Percentiles rank a stretch among this genome's conserved stretches.
Evolutionary conservation across 2,797 vertebrate genomes (phyloP).

Genomic region (Myripristis jacobus): DNA sequence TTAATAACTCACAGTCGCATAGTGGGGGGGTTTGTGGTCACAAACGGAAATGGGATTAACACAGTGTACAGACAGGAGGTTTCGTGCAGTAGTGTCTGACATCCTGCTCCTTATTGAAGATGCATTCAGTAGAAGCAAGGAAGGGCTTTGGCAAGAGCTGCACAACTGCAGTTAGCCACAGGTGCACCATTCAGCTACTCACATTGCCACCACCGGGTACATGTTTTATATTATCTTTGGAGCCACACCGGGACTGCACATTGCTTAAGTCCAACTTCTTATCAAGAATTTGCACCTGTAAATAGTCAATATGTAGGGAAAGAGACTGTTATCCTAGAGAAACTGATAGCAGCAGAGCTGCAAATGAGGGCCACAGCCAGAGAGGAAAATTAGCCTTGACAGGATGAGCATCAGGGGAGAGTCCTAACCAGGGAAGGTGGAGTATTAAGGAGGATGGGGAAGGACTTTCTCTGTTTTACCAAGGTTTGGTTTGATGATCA

Average conservation of each 20-base stretch:
- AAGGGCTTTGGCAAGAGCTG: constrained; percentile 22
- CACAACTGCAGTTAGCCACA: constrained; percentile 23
- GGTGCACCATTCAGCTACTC: constrained; percentile 67
- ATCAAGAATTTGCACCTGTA: constrained; percentile 84
- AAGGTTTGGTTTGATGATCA: constrained; percentile 60
- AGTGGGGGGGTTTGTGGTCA: constrained; percentile 30
- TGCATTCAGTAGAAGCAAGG: constrained; percentile 59
- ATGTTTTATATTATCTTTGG: constrained; percentile 98
- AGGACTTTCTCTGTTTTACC: neutral
- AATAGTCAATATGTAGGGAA: constrained; percentile 65
- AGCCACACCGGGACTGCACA: constrained; percentile 89
- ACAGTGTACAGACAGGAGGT: constrained; percentile 50
- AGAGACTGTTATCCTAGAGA: constrained; percentile 63
- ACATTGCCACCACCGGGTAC: constrained; percentile 86
- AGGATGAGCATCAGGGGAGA: constrained; percentile 23
- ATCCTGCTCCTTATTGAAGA: constrained; percentile 51
- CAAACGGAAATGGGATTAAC: constrained; percentile 31
- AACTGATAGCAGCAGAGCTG: constrained; percentile 31
- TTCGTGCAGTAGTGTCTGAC: constrained; percentile 59
- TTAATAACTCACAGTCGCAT: constrained; percentile 43
- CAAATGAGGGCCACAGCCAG: constrained; percentile 45
- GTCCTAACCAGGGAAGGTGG: constrained; percentile 12
- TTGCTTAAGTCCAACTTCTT: constrained; percentile 84
- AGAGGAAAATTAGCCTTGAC: constrained; percentile 22
- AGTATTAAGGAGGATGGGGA: constrained; percentile 10